Evolutionary conservation across 2,888 invertebrate genomes (phyloP), one percentile per base, ranked within the genome.

Genomic region (Patella pellucida): DNA sequence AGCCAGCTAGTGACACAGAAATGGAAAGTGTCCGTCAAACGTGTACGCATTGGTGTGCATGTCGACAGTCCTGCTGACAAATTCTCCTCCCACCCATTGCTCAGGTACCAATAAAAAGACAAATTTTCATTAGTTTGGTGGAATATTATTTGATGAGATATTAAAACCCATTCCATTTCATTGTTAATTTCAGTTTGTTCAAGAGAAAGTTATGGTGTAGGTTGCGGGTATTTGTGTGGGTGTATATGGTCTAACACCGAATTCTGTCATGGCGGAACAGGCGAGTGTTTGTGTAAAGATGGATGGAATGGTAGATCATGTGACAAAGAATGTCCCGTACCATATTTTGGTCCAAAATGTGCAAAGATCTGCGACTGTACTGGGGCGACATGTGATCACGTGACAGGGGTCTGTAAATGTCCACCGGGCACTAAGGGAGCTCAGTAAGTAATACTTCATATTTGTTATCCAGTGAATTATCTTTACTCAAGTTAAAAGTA

Each of bases 341-440:
- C 81, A 16, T 80, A 76, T 73, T 85, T 81, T 31, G 87, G 87
- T 0, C 54, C 79, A 3, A 56, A 78, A 31, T 87, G 87, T 74
- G 51, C 52, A 2, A 74, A 82, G 52, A 54, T 72, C 0, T 87
- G 87, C 74, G 54, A 77, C 11, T 87, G 87, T 77, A 68, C 75
- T 9, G 84, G 86, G 78, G 85, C 84, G 9, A 73, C 75, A 12
- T 87, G 87, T 78, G 83, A 86, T 72, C 81, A 77, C 41, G 82
- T 82, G 7, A 82, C 83, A 5, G 86, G 87, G 1, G 75, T 76
- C 41, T 87, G 87, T 76, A 78, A 80, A 14, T 86, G 86, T 76
- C 71, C 77, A 0, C 67, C 82, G 0, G 86, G 86, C 41, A 84
- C 69, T 68, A 76, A 69, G 31, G 85, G 85, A 75, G 56, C 68